Conservation (phyloP, 2,888 invertebrate species). For the Lasius fuliginosus region DNA sequence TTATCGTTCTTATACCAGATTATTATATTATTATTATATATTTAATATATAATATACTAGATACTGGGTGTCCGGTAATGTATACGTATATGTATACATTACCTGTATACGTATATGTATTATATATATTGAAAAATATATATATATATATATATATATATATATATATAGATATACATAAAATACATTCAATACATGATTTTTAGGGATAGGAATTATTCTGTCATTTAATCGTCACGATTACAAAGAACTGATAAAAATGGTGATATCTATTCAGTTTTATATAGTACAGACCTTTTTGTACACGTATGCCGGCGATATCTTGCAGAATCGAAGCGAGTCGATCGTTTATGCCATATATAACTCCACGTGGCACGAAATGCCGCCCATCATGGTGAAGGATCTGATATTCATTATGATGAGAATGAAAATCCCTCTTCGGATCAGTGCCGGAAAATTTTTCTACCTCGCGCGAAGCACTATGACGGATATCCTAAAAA, state of each 20-base stretch:
- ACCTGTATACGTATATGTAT: background rate
- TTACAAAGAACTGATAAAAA: constrained; percentile 42
- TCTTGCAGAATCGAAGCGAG: constrained; percentile 16
- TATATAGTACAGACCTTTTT: constrained; percentile 25
- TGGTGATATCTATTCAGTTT: background rate
- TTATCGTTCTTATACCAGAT: background rate
- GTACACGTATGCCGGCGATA: constrained; percentile 26
- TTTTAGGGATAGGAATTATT: constrained; percentile 25
- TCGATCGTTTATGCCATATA: constrained; percentile 21
- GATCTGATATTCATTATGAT: constrained; percentile 61
- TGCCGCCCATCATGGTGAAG: constrained; percentile 12
- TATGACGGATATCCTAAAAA: constrained; percentile 62
- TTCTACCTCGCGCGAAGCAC: constrained; percentile 62
- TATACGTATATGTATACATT: no score
- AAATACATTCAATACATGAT: background rate
- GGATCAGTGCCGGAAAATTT: constrained; percentile 66
- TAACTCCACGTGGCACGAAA: constrained; percentile 13
- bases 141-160: no score
- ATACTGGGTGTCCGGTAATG: no score
- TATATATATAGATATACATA: background rate
- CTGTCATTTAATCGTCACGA: constrained; percentile 12
- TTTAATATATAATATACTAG: no score
- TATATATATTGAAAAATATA: no score
- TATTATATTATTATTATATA: background rate
- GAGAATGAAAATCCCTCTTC: constrained; percentile 50